Conservation (phyloP, 1,140 invertebrate genomes). For the Fopius arisanus region DNA sequence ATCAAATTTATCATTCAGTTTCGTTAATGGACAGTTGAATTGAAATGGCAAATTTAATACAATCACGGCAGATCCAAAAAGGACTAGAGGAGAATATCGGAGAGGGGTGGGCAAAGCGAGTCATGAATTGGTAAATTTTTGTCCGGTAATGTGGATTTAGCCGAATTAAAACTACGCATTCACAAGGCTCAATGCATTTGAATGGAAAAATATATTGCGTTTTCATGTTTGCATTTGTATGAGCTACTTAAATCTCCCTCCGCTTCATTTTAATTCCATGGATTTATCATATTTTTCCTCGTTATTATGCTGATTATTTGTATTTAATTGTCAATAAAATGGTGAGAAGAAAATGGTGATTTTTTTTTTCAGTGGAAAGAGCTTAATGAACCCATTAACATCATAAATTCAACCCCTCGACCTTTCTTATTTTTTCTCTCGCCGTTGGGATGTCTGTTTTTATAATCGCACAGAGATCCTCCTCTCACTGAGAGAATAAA, state of each 20-base stretch:
- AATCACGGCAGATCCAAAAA: not conserved
- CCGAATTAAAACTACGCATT: conserved; percentile 13
- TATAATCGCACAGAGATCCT: conserved; percentile 15
- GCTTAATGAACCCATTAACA: conserved; percentile 27
- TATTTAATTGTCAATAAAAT: not conserved
- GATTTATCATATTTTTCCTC: not conserved
- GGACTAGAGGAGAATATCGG: not conserved
- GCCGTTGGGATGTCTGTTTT: not conserved
- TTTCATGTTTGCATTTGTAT: conserved; percentile 1
- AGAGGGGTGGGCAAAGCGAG: not conserved
- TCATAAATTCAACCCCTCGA: conserved; percentile 5
- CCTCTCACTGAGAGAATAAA: not conserved
- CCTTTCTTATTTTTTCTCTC: not conserved
- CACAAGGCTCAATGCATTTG: not conserved
- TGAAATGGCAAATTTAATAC: conserved; percentile 9
- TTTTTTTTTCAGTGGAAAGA: not conserved
- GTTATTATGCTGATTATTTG: not conserved
- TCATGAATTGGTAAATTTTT: conserved; percentile 21
- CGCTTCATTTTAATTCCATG: not conserved
- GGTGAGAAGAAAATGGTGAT: not conserved
- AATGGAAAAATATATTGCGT: conserved; percentile 14
- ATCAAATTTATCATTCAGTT: conserved; percentile 19
- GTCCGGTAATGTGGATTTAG: conserved; percentile 2
- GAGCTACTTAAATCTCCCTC: not conserved
- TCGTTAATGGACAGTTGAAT: conserved; percentile 21